phyloP scores from a whole-genome alignment of 1,140 invertebrate genomes.

The Macrosteles quadrilineatus region DNA sequence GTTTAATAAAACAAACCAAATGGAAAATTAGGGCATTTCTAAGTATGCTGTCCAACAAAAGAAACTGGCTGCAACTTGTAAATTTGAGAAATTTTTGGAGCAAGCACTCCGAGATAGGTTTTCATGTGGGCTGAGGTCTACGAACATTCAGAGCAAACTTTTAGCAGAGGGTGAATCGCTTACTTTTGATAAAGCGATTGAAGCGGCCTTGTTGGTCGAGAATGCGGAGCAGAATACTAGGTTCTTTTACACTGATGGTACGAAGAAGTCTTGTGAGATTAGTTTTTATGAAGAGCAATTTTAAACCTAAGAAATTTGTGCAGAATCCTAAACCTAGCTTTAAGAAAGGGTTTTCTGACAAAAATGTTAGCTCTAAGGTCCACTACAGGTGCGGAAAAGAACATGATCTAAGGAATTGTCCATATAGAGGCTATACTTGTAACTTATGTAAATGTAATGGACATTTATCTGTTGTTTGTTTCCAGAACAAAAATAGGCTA shows the following conservation, averaged over 20 bases:
- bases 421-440: background rate
- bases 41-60: background rate
- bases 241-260: too few species aligned
- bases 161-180: background rate
- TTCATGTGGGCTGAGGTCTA: background rate
- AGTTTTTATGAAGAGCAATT: too few species aligned
- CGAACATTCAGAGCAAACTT: background rate
- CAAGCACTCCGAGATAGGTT: background rate
- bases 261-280: too few species aligned
- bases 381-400: background rate
- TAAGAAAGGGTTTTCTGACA: too few species aligned
- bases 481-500: background rate
- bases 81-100: background rate
- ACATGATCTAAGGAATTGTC: background rate
- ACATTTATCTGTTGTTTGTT: background rate
- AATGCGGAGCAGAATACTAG: too few species aligned
- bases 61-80: background rate
- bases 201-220: too few species aligned
- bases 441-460: background rate
- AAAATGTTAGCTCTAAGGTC: too few species aligned
- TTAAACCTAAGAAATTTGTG: too few species aligned
- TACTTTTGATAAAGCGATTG: too few species aligned
- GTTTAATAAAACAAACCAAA: background rate
- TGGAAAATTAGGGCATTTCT: background rate
- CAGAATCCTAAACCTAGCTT: too few species aligned